These are phyloP conservation scores for Abramis brama DNA, from an alignment of 2,113 vertebrate species.

Conservation along the genomic window DNA sequence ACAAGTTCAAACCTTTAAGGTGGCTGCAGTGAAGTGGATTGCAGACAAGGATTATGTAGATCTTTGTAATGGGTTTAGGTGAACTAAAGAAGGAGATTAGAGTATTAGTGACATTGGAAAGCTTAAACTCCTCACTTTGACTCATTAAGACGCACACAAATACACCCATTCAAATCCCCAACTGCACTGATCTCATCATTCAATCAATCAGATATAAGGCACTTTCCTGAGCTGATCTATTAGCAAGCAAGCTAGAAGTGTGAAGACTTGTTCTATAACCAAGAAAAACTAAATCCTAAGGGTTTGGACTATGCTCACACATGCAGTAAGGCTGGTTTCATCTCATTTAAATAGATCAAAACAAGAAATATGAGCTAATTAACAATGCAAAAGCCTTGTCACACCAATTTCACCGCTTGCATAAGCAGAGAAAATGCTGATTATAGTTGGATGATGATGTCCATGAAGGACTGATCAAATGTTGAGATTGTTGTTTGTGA, in stretches of 20 bases:
- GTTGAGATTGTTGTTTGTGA: not conserved
- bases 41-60: constrained; percentile 22
- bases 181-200: not conserved
- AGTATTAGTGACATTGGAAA: too few relatives aligned
- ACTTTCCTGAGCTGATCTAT: constrained; percentile 8
- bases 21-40: constrained; percentile 24
- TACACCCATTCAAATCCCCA: not conserved
- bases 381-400: not conserved
- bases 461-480: not conserved
- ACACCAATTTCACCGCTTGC: not conserved
- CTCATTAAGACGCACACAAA: constrained; percentile 21
- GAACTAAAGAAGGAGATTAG: not conserved
- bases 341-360: not conserved
- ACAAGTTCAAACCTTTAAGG: not conserved
- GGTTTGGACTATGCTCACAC: not conserved
- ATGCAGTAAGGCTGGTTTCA: not conserved
- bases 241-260: not conserved
- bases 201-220: constrained; percentile 16
- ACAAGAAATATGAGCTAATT: not conserved
- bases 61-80: constrained; percentile 41
- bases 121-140: not conserved
- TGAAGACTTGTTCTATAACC: not conserved
- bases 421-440: not conserved
- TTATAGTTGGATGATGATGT: not conserved
- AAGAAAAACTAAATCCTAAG: not conserved